Base-by-base conservation (phyloP, 2,888 invertebrate genomes). In the Megastigmus dorsalis region DNA sequence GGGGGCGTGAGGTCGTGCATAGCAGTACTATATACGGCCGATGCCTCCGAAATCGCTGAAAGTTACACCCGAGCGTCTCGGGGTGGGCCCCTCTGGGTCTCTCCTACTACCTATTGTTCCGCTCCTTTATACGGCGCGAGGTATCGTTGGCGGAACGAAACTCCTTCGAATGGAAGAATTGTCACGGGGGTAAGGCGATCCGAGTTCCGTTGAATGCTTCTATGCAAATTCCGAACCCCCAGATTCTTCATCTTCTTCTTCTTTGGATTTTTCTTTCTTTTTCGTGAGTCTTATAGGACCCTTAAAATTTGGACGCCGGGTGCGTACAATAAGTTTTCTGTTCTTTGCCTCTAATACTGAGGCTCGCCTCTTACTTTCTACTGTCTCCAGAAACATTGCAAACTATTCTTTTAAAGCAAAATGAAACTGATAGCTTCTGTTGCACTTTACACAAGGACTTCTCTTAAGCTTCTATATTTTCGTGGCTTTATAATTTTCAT, bases 91-190 rank as follows among this genome's bases (percentile, higher is more conserved):
- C 48, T n/a, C n/a, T n/a, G n/a, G n/a, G 28, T 28, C 62, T 9
- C 66, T 1, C 36, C 1, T 30, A 18, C 15, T n/a, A n/a, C 6
- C 57, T 30, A 60, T 74, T 70, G 65, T 71, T 62, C 33, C 6
- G 50, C 50, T 60, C 70, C 23, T 60, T 75, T 71, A 71, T 71
- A 66, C 55, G 55, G 23, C 13, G 57, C 50, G 50, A 63, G 79
- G 75, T 82, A 82, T 83, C 82, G 81, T 80, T 82, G 81, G 81
- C 82, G 81, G 82, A 82, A 82, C 82, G 78, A 83, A 84, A 81
- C 68, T 79, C 79, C 78, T 79, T 74, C 75, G 70, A 82, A 82
- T 80, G 54, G 74, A n/a, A 23, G 63, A 79, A 70, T 69, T 78
- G 80, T 79, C 80, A 76, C 76, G 59, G 59, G 13, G 59, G 65